Percentiles rank a stretch among this genome's conserved stretches.
Conservation (phyloP, 2,888 invertebrate genomes). For the Polietes domitor region DNA sequence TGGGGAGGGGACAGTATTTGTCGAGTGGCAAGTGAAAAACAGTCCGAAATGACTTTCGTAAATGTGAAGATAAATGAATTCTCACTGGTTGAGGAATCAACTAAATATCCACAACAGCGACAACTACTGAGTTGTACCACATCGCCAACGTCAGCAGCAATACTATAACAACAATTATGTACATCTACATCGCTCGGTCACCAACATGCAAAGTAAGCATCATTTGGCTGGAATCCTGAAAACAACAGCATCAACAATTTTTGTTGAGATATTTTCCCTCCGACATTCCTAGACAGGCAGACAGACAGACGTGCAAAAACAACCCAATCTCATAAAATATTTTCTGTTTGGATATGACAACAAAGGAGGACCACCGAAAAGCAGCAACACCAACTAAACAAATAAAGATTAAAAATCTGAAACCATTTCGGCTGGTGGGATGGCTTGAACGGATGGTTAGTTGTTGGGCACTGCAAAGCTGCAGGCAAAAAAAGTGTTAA, state of each 20-base stretch:
- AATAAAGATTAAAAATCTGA: slow-evolving; percentile 4
- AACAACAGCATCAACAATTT: background rate
- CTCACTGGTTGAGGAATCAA: background rate
- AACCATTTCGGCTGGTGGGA: background rate
- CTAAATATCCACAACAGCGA: slow-evolving; percentile 7
- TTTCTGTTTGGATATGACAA: background rate
- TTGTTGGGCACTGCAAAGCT: background rate
- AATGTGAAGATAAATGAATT: slow-evolving; percentile 15
- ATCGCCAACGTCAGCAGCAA: background rate
- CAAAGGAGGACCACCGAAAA: background rate
- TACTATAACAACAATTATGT: too few species aligned
- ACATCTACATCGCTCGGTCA: background rate
- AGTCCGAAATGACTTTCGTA: slow-evolving; percentile 23
- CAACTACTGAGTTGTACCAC: background rate
- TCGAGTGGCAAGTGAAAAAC: background rate
- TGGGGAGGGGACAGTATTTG: background rate
- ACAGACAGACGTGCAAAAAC: background rate
- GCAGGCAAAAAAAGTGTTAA: background rate
- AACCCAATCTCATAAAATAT: background rate
- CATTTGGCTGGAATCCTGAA: background rate
- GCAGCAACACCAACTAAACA: background rate
- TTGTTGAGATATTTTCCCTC: background rate
- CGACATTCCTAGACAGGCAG: background rate
- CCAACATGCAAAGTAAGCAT: slow-evolving; percentile 13
- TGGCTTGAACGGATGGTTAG: background rate